These are phyloP conservation scores for Porphyrio hochstetteri DNA, from an alignment of 2,113 vertebrate genomes.

Conservation along the genomic window DNA sequence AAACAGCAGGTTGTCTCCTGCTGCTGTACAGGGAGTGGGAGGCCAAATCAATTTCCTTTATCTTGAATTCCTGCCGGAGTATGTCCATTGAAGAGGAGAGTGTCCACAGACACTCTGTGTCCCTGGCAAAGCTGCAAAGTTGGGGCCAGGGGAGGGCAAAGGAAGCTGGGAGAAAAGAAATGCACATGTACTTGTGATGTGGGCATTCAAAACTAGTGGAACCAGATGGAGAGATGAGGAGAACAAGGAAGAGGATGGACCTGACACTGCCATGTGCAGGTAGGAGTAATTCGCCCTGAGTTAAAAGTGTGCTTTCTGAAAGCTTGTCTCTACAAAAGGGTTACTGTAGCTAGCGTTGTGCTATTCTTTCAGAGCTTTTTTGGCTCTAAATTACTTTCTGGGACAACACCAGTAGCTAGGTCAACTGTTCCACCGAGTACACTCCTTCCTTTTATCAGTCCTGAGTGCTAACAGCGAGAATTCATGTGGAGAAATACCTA, in stretches of 20 bases:
- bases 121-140: background rate
- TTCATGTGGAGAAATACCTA: background rate
- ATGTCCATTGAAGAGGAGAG: background rate
- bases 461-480: rapidly evolving
- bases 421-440: background rate
- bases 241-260: background rate
- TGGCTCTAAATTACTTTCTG: background rate
- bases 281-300: background rate
- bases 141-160: background rate
- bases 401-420: background rate
- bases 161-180: background rate
- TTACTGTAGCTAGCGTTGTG: background rate
- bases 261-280: background rate
- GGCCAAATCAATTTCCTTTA: background rate
- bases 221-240: background rate
- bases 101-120: background rate
- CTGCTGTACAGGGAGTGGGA: background rate
- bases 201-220: background rate
- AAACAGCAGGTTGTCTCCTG: background rate
- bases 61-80: background rate
- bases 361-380: background rate
- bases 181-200: background rate
- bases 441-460: background rate
- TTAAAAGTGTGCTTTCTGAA: background rate
- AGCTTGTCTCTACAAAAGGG: background rate